Evolutionary conservation across 2,113 vertebrate genomes (phyloP).

Genomic region (Passer domesticus): DNA sequence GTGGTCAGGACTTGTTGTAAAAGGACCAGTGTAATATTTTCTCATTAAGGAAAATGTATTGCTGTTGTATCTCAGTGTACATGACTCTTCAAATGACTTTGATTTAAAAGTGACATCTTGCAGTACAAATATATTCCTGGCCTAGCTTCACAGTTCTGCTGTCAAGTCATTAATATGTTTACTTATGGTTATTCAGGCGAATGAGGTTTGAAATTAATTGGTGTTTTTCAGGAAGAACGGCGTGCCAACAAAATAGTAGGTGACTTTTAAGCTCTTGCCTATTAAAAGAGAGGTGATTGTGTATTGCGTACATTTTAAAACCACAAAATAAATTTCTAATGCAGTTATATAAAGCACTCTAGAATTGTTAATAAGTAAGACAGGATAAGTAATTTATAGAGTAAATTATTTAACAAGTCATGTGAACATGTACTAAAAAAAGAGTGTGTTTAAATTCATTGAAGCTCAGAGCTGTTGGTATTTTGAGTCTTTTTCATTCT

Average conservation of each 20-base stretch:
- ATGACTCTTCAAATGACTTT: neutral
- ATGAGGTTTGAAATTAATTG: constrained; percentile 67
- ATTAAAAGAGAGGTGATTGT: constrained; percentile 31
- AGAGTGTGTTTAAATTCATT: neutral
- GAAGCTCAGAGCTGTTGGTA: constrained; percentile 16
- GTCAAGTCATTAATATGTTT: constrained; percentile 47
- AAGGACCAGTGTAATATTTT: neutral
- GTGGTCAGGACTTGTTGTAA: neutral
- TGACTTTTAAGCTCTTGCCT: constrained; percentile 17
- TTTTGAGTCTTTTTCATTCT: constrained; percentile 8
- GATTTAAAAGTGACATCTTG: neutral
- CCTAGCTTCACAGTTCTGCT: constrained; percentile 42
- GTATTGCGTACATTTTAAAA: constrained; percentile 53
- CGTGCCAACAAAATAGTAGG: constrained; percentile 37
- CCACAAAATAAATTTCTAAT: constrained; percentile 62
- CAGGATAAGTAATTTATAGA: constrained; percentile 66
- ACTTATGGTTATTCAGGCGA: constrained; percentile 52
- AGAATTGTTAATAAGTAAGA: constrained; percentile 74
- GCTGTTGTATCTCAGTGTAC: neutral
- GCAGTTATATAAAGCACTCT: constrained; percentile 64
- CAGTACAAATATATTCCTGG: constrained; percentile 18
- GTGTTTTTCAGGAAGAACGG: constrained; percentile 36
- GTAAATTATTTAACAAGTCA: constrained; percentile 73
- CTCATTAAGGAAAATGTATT: neutral
- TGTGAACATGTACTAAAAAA: constrained; percentile 52